Base-by-base conservation (phyloP, 1,140 invertebrate genomes). In the Drosophila miranda region DNA sequence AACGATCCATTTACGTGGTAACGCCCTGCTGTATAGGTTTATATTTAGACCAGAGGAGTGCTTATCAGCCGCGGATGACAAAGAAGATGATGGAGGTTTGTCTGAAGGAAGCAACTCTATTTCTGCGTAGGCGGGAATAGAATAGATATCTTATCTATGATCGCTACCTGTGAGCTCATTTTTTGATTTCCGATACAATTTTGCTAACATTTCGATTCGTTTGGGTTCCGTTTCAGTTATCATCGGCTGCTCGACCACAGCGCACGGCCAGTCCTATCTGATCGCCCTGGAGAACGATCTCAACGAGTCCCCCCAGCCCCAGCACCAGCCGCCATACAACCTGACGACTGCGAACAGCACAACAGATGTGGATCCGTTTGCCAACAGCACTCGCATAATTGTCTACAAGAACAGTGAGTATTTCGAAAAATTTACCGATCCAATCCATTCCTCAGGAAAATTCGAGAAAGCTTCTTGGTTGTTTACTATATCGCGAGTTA, bases 201-300 rank as follows among this genome's bases (percentile, higher is more conserved):
- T 48, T 45, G 13, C 43, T 34, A 41, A 63, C 62, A 38, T 64
- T 48, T 44, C 59, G 26, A 67, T 54, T 68, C 28, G 50, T 26
- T 67, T 56, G 34, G 64, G 30, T 62, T 44, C 45, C 64, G 66
- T 89, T 89, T 83, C 88, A 89, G 87, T 89, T 60, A 66, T 89
- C 74, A 75, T 76, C 67, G 74, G 69, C 56, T 62, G 57, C 59
- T 71, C 77, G 59, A 43, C 58, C 54, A 68, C 59, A 30, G 53
- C 58, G 66, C 53, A 78, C 61, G 82, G 58, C 16, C 87, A 89
- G 54, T 78, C 87, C 54, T 87, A 90, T 73, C 61, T 89, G 38
- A 44, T 89, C n/a, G 80, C 72, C 14, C 38, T 89, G 60, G 87
- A 89, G 70, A 88, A 89, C 80, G 76, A 77, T 44, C 73, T 88